Base-by-base conservation (phyloP, 92 coral and sea anemone genomes). In the Isaurus tuberculatus region DNA sequence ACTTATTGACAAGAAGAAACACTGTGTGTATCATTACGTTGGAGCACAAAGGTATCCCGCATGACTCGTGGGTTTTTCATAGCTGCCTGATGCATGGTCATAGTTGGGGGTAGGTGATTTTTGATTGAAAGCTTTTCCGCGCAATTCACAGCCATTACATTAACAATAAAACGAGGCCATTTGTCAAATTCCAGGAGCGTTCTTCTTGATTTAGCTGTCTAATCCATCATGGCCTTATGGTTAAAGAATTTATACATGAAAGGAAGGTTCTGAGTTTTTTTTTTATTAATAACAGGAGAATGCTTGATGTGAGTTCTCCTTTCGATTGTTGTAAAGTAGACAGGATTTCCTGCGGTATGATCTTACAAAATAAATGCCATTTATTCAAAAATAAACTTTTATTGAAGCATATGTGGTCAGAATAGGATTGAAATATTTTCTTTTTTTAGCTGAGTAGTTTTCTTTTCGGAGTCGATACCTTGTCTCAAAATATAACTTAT, bases 91-190 rank as follows among this genome's bases (percentile, higher is more conserved):
- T 91, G 89, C 85, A 88, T 79, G 40, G 65, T 28, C 91, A 92
- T 79, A 79, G 97, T 83, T 91, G 94, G 91, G 94, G 94, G 91
- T 75, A 46, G 65, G 43, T 53, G 68, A 31, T 46, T 71, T 27
- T 68, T 60, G 79, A 85, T 85, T 88, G 83, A 79, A 36, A 60
- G 61, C 83, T 73, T 88, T 70, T 75, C 66, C 65, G 79, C 86
- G 31, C 80, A 11, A 17, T 65, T 51, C 77, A 83, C 70, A 58
- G 23, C 88, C 81, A 84, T 84, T 77, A 84, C 86, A 19, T 33
- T 36, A 31, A 72, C 67, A 73, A 34, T 82, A 71, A 75, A 74
- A 28, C 36, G 58, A 23, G 63, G 42, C 48, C 81, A 79, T 84
- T 68, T 78, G 86, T 75, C 72, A 79, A 88, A 79, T 84, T 79